Percentiles rank a stretch among this genome's conserved stretches.
These are phyloP conservation scores for Pristis pectinata DNA, from an alignment of 2,797 vertebrate genomes.

Conservation along the genomic window DNA sequence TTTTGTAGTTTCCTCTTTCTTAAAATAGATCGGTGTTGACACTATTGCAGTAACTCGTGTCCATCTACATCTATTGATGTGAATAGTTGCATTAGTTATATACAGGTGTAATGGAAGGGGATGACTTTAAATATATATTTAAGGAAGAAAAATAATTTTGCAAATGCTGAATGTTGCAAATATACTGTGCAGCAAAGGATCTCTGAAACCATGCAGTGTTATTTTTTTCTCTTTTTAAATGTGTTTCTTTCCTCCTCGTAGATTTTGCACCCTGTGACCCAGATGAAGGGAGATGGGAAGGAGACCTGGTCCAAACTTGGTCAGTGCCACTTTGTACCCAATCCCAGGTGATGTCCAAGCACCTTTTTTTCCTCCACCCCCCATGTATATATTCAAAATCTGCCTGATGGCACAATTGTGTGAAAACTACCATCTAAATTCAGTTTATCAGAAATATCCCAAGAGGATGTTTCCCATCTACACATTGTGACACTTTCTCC, in stretches of 20 bases:
- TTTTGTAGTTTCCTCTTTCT: not conserved
- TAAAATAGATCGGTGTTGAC: not conserved
- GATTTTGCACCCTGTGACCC: constrained; percentile 34
- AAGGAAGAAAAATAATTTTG: not conserved
- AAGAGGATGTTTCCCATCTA: constrained; percentile 10
- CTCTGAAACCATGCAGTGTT: not conserved
- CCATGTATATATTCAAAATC: not conserved
- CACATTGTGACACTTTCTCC: not conserved
- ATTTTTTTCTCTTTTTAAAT: not conserved
- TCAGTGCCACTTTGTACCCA: constrained; percentile 33
- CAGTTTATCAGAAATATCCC: not conserved
- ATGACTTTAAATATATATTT: not conserved
- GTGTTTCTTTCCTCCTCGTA: constrained; percentile 27
- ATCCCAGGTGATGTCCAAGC: constrained; percentile 30
- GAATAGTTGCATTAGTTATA: not conserved
- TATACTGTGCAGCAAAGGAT: not conserved
- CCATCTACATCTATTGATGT: not conserved
- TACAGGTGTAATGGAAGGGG: not conserved
- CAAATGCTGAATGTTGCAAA: constrained; percentile 9
- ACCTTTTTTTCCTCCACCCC: constrained; percentile 6
- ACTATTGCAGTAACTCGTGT: not conserved
- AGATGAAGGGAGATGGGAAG: constrained; percentile 35
- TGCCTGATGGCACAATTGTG: constrained; percentile 13
- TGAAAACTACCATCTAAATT: not conserved
- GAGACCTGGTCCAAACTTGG: constrained; percentile 34